phyloP scores from a whole-genome alignment of 1,140 invertebrate genomes.

The Drosophila mayri region DNA sequence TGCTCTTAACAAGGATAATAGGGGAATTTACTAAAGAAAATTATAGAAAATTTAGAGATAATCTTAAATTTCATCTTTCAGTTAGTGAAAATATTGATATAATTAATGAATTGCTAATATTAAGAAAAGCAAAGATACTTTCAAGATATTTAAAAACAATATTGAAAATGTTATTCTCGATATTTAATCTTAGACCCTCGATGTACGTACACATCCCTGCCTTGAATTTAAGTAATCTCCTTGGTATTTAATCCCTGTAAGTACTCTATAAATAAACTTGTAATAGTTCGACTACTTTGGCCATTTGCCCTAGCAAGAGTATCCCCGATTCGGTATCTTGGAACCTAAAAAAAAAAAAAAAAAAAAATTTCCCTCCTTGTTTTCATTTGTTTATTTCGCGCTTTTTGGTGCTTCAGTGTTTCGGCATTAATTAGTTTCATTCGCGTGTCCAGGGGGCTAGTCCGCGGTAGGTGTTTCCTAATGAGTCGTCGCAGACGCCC shows the following conservation, averaged over 20 bases:
- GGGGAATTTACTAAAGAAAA: too few relatives aligned
- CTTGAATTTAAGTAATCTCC: too few relatives aligned
- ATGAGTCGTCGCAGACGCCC: slow-evolving; percentile 74
- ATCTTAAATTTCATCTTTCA: background rate
- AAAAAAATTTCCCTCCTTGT: slow-evolving; percentile 25
- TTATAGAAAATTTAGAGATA: fast-evolving
- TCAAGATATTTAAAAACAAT: background rate
- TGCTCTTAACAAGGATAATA: background rate
- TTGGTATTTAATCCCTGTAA: background rate
- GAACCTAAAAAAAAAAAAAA: too few relatives aligned
- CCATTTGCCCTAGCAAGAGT: slow-evolving; percentile 24
- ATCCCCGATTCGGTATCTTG: slow-evolving; percentile 17
- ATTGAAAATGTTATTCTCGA: background rate
- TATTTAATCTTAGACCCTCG: background rate
- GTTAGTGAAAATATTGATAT: background rate
- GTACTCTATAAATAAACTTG: too few relatives aligned
- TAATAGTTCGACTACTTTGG: background rate
- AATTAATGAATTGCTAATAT: too few relatives aligned
- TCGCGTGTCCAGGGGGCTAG: slow-evolving; percentile 57
- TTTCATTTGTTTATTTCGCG: slow-evolving; percentile 71
- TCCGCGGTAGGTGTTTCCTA: slow-evolving; percentile 72
- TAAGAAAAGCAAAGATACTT: background rate
- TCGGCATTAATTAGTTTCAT: slow-evolving; percentile 78
- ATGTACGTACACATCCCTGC: too few relatives aligned
- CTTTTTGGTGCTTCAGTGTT: slow-evolving; percentile 58